phyloP scores from a whole-genome alignment of 2,113 vertebrate genomes.

The Xyrauchen texanus region DNA sequence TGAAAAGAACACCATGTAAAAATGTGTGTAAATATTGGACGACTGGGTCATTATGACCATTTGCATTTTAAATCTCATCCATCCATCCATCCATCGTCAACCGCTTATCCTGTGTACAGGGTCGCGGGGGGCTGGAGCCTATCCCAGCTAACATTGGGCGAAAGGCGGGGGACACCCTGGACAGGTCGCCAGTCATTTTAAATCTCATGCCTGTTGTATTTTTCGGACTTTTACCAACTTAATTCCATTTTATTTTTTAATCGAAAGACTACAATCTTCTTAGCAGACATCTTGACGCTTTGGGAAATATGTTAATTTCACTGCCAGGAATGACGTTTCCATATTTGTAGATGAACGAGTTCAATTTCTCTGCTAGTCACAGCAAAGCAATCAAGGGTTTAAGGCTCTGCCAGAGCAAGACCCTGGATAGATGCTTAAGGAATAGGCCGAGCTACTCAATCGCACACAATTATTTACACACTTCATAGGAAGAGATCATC shows the following conservation, averaged over 20 bases:
- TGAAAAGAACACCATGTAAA: too few species aligned
- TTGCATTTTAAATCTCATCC: too few species aligned
- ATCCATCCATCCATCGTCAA: too few species aligned
- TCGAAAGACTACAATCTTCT: background rate
- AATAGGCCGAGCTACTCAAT: background rate
- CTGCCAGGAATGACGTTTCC: constrained; percentile 6
- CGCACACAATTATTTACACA: constrained; percentile 33
- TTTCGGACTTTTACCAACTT: background rate
- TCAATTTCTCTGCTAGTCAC: constrained; percentile 40
- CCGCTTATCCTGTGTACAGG: too few species aligned
- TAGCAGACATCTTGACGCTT: background rate
- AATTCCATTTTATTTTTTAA: background rate
- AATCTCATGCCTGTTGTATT: background rate
- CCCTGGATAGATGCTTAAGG: background rate
- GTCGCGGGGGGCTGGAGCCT: too few species aligned
- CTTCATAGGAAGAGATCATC: background rate
- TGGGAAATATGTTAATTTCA: too few species aligned
- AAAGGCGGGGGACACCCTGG: too few species aligned
- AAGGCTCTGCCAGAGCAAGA: background rate
- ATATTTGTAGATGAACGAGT: constrained; percentile 51
- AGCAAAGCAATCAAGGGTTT: constrained; percentile 35
- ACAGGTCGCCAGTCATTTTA: too few species aligned
- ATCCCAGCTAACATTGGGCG: too few species aligned
- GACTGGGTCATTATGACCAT: too few species aligned
- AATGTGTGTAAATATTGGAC: too few species aligned